phyloP scores from a whole-genome alignment of 2,113 vertebrate species.

The Platichthys flesus region DNA sequence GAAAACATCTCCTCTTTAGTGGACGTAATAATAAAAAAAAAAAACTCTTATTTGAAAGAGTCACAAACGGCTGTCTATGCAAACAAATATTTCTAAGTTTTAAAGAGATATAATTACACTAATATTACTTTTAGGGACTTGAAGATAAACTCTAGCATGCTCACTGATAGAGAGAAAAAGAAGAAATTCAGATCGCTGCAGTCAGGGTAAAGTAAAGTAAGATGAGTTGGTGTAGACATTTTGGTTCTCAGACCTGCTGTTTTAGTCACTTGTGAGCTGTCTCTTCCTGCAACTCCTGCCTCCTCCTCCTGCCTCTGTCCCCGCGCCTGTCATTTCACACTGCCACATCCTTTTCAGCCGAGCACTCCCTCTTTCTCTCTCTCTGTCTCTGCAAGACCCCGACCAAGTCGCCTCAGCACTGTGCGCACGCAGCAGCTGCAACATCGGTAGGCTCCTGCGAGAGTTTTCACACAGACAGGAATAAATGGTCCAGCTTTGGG shows the following conservation, averaged over 20 bases:
- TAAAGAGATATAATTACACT: neutral
- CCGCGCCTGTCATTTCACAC: conserved; percentile 64
- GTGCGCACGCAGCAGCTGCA: conserved; percentile 18
- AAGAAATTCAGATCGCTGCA: neutral
- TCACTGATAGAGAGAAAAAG: neutral
- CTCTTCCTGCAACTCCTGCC: conserved; percentile 16
- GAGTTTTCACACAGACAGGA: conserved; percentile 44
- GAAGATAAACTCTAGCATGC: neutral
- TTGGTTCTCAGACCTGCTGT: conserved; percentile 55
- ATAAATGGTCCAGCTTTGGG: conserved; percentile 59
- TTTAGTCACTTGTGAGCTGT: conserved; percentile 63
- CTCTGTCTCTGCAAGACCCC: conserved; percentile 20
- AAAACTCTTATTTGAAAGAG: too few species aligned
- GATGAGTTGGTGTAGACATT: conserved; percentile 17
- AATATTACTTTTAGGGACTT: neutral
- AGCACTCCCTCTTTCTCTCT: conserved; percentile 28
- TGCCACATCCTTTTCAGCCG: conserved; percentile 57
- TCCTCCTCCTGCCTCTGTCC: conserved; percentile 29
- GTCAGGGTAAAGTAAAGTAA: conserved; percentile 8
- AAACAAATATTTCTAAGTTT: neutral
- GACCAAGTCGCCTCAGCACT: conserved; percentile 21
- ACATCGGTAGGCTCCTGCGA: conserved; percentile 27
- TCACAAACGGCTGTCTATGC: too few species aligned
- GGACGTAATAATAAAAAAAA: too few species aligned
- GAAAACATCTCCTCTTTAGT: neutral